Base-by-base conservation (phyloP, 2,797 vertebrate genomes). In the Melanogrammus aeglefinus region DNA sequence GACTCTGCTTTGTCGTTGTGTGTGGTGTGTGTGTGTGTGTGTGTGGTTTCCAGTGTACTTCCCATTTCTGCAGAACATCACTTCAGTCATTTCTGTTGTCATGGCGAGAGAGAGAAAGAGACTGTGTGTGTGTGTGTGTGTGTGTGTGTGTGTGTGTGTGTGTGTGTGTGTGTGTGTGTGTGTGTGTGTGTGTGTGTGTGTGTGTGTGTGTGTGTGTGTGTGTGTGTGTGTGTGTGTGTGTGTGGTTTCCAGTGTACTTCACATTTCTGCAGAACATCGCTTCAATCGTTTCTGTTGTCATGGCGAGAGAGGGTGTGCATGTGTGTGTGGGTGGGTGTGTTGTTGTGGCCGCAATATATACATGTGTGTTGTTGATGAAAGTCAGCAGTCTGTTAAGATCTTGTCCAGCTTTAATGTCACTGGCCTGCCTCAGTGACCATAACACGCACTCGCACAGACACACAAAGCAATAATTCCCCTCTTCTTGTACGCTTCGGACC, bases 191-290 rank as follows among this genome's bases (percentile, higher is more conserved):
- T 74, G 73, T 57, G 4, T 51, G 13, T 47, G 24, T 72, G 3
- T n/a, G 70, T 33, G 71, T 72, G 71, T 72, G 29, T 72, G 29
- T 74, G 73, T 57, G 4, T 51, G 13, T 47, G 24, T 72, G 3
- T n/a, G n/a, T n/a, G n/a, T n/a, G 70, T 33, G 71, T 72, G 71
- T 72, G 29, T 72, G 29, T 74, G 73, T 57, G 4, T 51, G 13
- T 47, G 24, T 72, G 3, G 12, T 14, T 13, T 44, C 41, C 41
- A 16, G 41, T 16, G 12, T 44, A 44, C 41, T 44, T 44, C 13
- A 12, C 41, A 44, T 44, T 44, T 44, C 41, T 44, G 41, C 41
- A 44, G 41, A 16, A 44, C 12, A 13, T 44, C 41, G 1, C 13
- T 14, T 44, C 41, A 44, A 44, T 16, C 3, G 3, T 16, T 44